These are phyloP conservation scores for Timema cristinae DNA, from an alignment of 2,888 invertebrate species.

Conservation along the genomic window DNA sequence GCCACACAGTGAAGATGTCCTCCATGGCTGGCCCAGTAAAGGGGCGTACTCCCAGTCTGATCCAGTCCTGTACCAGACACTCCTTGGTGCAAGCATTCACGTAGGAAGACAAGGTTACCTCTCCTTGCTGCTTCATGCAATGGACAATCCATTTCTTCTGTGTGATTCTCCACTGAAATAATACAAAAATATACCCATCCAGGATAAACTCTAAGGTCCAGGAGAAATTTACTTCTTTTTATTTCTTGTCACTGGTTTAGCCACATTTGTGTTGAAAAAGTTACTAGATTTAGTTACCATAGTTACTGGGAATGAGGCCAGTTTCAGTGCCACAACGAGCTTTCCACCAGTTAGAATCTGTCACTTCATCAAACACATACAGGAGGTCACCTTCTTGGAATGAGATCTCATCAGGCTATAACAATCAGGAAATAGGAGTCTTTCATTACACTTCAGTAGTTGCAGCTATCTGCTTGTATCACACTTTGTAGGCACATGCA, in stretches of 20 bases:
- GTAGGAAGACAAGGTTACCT: conserved; percentile 56
- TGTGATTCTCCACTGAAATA: conserved; percentile 53
- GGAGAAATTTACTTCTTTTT: no score
- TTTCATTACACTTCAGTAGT: no score
- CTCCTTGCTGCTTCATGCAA: conserved; percentile 63
- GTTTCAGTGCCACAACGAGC: conserved; percentile 51
- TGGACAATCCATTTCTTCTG: conserved; percentile 56
- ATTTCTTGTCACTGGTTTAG: no score
- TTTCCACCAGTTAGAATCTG: conserved; percentile 53
- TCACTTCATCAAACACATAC: conserved; percentile 53
- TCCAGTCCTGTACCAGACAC: conserved; percentile 62
- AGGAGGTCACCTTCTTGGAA: conserved; percentile 60
- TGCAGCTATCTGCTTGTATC: no score
- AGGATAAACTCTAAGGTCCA: no score
- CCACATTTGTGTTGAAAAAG: neutral
- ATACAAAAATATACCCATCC: no score
- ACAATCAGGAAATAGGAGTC: no score
- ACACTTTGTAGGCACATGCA: no score
- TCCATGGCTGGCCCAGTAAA: conserved; percentile 62
- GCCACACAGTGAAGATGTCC: conserved; percentile 56
- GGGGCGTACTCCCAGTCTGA: conserved; percentile 59
- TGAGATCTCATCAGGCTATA: conserved; percentile 55
- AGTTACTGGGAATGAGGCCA: conserved; percentile 58
- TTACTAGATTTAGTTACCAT: conserved; percentile 45
- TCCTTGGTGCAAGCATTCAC: conserved; percentile 56